phyloP scores from a whole-genome alignment of 2,888 invertebrate species.

The Agrilus biguttatus region DNA sequence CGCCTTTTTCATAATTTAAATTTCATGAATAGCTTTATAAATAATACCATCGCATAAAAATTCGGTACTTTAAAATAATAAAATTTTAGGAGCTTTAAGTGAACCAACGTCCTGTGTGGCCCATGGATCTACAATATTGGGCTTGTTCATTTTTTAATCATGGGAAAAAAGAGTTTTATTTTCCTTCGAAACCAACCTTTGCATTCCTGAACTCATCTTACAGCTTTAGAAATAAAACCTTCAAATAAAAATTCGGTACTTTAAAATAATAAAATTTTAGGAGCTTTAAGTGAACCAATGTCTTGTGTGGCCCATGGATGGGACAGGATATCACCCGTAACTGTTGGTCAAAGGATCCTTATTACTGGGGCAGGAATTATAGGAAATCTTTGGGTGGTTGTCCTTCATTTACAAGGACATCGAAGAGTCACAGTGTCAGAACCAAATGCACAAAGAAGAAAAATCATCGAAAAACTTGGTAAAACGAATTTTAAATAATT shows the following conservation, averaged over 20 bases:
- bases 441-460: conserved; percentile 38
- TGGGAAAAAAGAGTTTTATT: too few species aligned
- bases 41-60: too few species aligned
- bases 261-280: conserved; percentile 22
- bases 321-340: conserved; percentile 44
- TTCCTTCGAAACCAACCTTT: too few species aligned
- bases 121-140: too few species aligned
- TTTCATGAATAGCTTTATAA: too few species aligned
- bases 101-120: conserved; percentile 58
- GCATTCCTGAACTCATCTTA: too few species aligned
- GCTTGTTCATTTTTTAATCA: too few species aligned
- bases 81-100: conserved; percentile 40
- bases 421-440: conserved; percentile 55
- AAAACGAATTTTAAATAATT: conserved; percentile 8
- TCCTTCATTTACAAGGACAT: conserved; percentile 53
- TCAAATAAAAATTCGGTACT: too few species aligned
- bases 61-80: too few species aligned
- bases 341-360: conserved; percentile 45
- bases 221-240: too few species aligned
- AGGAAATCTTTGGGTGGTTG: conserved; percentile 52
- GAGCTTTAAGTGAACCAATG: conserved; percentile 51
- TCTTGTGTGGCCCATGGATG: conserved; percentile 58
- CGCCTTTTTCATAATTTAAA: too few species aligned
- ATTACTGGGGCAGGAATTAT: conserved; percentile 60
- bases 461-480: conserved; percentile 39